Percentiles rank a stretch among this genome's conserved stretches.
Conservation (phyloP, 1,140 invertebrate species). For the Megathymus violae region DNA sequence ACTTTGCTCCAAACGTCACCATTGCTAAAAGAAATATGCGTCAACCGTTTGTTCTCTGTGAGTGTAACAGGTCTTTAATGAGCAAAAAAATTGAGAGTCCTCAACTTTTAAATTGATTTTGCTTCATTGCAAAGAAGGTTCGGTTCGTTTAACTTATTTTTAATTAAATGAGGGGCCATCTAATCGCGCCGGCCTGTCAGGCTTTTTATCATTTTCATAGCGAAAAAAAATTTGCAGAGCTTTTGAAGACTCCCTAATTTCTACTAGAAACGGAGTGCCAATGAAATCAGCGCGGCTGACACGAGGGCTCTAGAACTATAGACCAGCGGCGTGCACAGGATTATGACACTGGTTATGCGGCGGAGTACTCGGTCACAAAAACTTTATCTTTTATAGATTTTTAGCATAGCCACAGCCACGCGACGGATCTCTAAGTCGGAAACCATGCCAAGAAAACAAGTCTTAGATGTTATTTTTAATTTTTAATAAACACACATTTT, state of each 20-base stretch:
- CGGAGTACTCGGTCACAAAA: no score
- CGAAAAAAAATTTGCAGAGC: conserved; percentile 38
- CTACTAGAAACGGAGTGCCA: conserved; percentile 17
- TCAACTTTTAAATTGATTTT: conserved; percentile 67
- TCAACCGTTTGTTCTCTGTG: neutral
- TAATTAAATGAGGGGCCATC: conserved; percentile 62
- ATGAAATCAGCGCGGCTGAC: conserved; percentile 17
- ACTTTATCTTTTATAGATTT: no score
- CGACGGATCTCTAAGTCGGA: no score
- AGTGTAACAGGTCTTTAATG: conserved; percentile 8
- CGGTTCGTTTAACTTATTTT: conserved; percentile 68
- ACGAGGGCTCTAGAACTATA: no score
- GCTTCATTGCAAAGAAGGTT: conserved; percentile 48
- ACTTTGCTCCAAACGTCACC: no score
- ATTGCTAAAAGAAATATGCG: no score
- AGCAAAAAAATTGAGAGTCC: conserved; percentile 41
- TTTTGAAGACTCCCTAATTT: conserved; percentile 39
- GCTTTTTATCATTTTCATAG: conserved; percentile 41
- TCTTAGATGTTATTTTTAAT: no score
- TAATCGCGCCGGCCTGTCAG: conserved; percentile 44
- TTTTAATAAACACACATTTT: no score
- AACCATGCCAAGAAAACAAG: no score
- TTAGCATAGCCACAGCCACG: no score
- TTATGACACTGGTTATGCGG: no score
- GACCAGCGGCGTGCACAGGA: no score